Evolutionary conservation across 1,140 invertebrate genomes (phyloP), one percentile per base, ranked within the genome.

Genomic region (Rhopalosiphum padi): DNA sequence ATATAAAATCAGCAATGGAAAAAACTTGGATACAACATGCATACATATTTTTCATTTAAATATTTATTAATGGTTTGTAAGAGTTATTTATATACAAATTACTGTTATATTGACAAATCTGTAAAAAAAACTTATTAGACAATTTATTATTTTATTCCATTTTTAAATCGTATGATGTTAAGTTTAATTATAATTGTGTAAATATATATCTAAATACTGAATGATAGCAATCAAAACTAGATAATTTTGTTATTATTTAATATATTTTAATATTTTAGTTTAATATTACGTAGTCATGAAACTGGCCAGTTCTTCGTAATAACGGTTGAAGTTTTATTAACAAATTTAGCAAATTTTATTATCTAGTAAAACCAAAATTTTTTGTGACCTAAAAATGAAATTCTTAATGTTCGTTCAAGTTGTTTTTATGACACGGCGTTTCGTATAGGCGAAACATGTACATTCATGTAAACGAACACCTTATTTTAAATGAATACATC

Each of bases 181-280:
- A 37, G 25, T 90, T 90, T 60, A 90, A 53, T 90, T 43, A 23
- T 53, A 55, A 18, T 43, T 41, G 53, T 90, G 53, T 60, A 90
- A 48, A 90, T 60, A 90, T 8, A 90, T 90, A 60, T 90, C 35
- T 90, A 60, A 90, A 60, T 43, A 41, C 53, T 90, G 51, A 90
- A 90, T 60, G 88, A 60, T 60, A 60, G 41, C 53, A 90, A 90
- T 90, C 88, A 90, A 90, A 90, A 90, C 88, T 90, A 90, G 88
- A 90, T 90, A 90, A 90, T 90, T 60, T 55, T 60, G 88, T 90
- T 90, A 60, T 90, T 60, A 43, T 60, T 60, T 90, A 90, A 60
- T 60, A n/a, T 41, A 89, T 53, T 23, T 37, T 43, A 46, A 87
- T 30, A 60, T 90, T 30, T 43, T 60, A 53, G 51, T 90, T 90